phyloP scores from a whole-genome alignment of 2,888 invertebrate species.

The Baronia brevicornis region DNA sequence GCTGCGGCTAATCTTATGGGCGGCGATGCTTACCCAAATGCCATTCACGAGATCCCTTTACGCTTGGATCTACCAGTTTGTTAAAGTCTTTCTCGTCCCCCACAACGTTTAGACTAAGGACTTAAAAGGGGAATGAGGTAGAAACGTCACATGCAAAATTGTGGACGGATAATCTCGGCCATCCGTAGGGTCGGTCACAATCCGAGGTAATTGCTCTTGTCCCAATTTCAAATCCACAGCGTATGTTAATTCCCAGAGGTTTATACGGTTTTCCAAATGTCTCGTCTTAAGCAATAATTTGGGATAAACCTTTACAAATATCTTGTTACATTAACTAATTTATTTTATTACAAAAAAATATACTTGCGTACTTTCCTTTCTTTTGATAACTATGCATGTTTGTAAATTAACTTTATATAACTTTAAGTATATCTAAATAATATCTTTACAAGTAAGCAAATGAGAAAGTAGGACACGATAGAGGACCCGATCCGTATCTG shows the following conservation, averaged over 20 bases:
- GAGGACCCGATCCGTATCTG: too few relatives aligned
- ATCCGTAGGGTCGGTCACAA: constrained; percentile 41
- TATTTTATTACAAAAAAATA: too few relatives aligned
- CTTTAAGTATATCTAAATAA: too few relatives aligned
- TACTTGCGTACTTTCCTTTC: too few relatives aligned
- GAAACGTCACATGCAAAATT: constrained; percentile 23
- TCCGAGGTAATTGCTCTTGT: constrained; percentile 50
- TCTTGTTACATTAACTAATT: too few relatives aligned
- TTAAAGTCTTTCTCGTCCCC: constrained; percentile 27
- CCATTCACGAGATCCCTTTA: constrained; percentile 57
- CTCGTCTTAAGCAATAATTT: too few relatives aligned
- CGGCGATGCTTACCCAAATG: constrained; percentile 59
- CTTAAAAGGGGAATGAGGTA: constrained; percentile 21
- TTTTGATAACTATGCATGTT: too few relatives aligned
- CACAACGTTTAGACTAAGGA: constrained; percentile 15
- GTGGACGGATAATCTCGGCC: constrained; percentile 38
- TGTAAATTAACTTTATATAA: too few relatives aligned
- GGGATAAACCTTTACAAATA: too few relatives aligned
- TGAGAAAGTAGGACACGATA: too few relatives aligned
- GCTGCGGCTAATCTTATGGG: constrained; percentile 53
- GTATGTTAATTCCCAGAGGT: constrained; percentile 31
- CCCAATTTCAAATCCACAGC: constrained; percentile 43
- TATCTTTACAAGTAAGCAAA: too few relatives aligned
- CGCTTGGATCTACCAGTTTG: constrained; percentile 31
- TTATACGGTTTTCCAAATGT: too few relatives aligned